Base-by-base conservation (phyloP, 1,140 invertebrate species). In the Adelges cooleyi region DNA sequence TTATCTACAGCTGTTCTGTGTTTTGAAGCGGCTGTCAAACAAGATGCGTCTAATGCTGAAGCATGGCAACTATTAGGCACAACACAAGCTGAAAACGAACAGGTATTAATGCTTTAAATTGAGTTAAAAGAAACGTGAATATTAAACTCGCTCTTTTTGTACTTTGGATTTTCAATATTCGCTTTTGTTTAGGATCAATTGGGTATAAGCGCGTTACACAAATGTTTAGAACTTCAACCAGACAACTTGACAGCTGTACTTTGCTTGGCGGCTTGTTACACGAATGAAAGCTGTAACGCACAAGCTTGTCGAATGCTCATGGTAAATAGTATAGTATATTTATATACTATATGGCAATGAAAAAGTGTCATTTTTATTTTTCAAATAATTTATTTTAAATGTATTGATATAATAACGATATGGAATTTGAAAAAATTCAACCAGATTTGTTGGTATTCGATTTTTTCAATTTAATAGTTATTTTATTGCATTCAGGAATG, bases 1-100 rank as follows among this genome's bases (percentile, higher is more conserved):
- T 82, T 98, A 65, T 89, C 94, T 17, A 90, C 91, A 70, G 95
- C 96, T 23, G 94, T 98, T 1, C 77, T 99, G 3, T 89, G 94
- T 71, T 98, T 98, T 78, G 96, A 99, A 80, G 90, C 92, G 65
- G 94, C 94, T 42, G 90, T 86, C 8, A 86, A 93, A 73, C 86
- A 94, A 74, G 79, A 92, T 67, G 83, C 87, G 3, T 79, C 86
- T 36, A 87, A 91, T 74, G 74, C 82, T 0, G 84, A 93, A 75
- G 88, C 89, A 29, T 92, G 89, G 89, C 79, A 86, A 48, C 74
- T 89, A 25, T 76, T 93, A 8, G 90, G 89, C 9, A 88, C 86
- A 40, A 89, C 91, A 17, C 94, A 98, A 76, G 92, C 95, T 36
- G 92, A 98, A 78, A 93, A 92, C 75, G 87, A 90, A 77, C 84